Evolutionary conservation across 2,797 vertebrate species (phyloP).

Genomic region (Nannoperca obscura): DNA sequence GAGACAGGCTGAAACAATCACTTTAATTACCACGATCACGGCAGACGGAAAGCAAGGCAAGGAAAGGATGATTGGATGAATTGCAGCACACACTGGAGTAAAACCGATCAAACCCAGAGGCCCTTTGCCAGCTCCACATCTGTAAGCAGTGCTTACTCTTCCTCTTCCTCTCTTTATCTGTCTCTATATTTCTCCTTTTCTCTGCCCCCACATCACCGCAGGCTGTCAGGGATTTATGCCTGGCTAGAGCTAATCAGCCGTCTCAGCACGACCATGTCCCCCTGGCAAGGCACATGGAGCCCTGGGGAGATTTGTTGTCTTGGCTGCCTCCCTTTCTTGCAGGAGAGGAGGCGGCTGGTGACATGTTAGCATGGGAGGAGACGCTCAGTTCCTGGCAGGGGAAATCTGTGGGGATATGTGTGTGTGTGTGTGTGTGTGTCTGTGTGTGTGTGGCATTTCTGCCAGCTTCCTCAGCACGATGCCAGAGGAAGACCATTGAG

Average conservation of each 20-base stretch:
- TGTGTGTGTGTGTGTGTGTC: not conserved
- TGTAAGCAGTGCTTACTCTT: constrained; percentile 40
- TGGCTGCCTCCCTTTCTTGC: constrained; percentile 47
- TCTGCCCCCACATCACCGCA: constrained; percentile 23
- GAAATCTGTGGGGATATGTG: constrained; percentile 56
- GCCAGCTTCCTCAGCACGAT: constrained; percentile 50
- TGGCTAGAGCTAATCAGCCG: constrained; percentile 61
- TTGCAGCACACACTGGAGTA: constrained; percentile 26
- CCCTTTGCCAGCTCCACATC: constrained; percentile 61
- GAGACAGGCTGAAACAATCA: constrained; percentile 70
- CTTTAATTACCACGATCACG: constrained; percentile 58
- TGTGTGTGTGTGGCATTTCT: no score
- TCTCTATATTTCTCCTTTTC: constrained; percentile 26
- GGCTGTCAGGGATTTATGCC: constrained; percentile 54
- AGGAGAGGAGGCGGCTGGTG: constrained; percentile 53
- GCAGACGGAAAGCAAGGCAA: constrained; percentile 29
- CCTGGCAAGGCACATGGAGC: constrained; percentile 34
- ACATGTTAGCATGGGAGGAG: constrained; percentile 50
- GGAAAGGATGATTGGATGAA: constrained; percentile 46
- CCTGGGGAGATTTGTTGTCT: constrained; percentile 57
- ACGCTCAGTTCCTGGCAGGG: constrained; percentile 52
- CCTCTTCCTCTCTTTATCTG: constrained; percentile 34
- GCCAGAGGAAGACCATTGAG: constrained; percentile 50
- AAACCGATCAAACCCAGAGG: constrained; percentile 37
- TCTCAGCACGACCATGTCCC: constrained; percentile 36